Percentiles rank a stretch among this genome's conserved stretches.
Evolutionary conservation across 2,797 vertebrate genomes (phyloP).

Genomic region (Serranus cabrilla): DNA sequence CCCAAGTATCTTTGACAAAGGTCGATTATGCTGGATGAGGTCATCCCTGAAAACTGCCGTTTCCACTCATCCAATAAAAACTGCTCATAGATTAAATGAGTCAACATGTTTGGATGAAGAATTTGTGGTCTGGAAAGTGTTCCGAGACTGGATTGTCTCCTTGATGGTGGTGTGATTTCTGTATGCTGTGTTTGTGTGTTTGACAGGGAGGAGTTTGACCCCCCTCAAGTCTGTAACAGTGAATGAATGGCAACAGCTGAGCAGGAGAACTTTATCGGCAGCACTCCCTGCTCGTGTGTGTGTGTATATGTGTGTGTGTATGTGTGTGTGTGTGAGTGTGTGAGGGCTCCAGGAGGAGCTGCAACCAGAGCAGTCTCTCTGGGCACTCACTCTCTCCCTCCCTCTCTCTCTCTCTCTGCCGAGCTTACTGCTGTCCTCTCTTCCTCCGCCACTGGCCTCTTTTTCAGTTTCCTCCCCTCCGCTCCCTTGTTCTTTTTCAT

Average conservation of each 20-base stretch:
- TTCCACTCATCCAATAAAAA: slow-evolving; percentile 38
- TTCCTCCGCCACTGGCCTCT: slow-evolving; percentile 63
- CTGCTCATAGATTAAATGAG: slow-evolving; percentile 22
- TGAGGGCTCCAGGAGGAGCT: slow-evolving; percentile 71
- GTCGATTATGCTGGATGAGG: slow-evolving; percentile 53
- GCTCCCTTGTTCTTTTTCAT: slow-evolving; percentile 43
- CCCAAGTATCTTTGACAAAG: slow-evolving; percentile 38
- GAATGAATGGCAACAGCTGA: slow-evolving; percentile 89
- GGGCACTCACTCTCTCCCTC: slow-evolving; percentile 44
- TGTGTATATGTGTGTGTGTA: slow-evolving; percentile 43
- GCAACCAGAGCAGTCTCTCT: slow-evolving; percentile 76
- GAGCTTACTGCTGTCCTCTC: slow-evolving; percentile 71
- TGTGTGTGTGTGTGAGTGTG: slow-evolving; percentile 35
- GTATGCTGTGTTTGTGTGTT: slow-evolving; percentile 34
- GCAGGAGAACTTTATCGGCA: slow-evolving; percentile 82
- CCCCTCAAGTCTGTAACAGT: slow-evolving; percentile 66
- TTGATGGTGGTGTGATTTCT: slow-evolving; percentile 24
- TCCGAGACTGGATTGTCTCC: slow-evolving; percentile 14
- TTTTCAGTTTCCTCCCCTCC: slow-evolving; percentile 50
- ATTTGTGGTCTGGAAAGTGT: slow-evolving; percentile 12
- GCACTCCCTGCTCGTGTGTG: slow-evolving; percentile 55
- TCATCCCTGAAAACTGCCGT: slow-evolving; percentile 36
- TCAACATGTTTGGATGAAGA: slow-evolving; percentile 4
- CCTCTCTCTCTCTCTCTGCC: slow-evolving; percentile 42
- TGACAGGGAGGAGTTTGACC: slow-evolving; percentile 34